Evolutionary conservation across 1,140 invertebrate genomes (phyloP), one percentile per base, ranked within the genome.

Genomic region (Drosophila baimaii): DNA sequence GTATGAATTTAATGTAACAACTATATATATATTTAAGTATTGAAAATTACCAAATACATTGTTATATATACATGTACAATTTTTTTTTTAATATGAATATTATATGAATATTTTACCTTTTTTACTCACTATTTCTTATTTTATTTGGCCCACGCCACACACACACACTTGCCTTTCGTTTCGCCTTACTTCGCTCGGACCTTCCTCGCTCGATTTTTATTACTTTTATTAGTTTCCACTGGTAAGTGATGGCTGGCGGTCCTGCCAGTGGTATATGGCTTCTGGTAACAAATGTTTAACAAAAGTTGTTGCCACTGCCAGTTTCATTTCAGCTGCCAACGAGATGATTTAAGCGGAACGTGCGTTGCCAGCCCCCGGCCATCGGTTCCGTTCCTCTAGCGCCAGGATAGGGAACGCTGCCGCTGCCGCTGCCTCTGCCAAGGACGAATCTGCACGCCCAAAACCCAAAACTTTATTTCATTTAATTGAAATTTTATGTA

Each of bases 401-500:
- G 58, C 52, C 43, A 31, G 47, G 10, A 17, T 25, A 25, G 2
- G 7, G 3, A 13, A 6, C 10, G 17, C 15, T 6, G 46, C 12
- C 35, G 35, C 19, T 23, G 31, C 31, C 44, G 35, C n/a, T 52
- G 35, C 33, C 54, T 13, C n/a, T 77, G 56, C 64, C 83, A 86
- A 88, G 75, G 75, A 82, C 82, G 56, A 51, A 61, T 72, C 56
- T 54, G 19, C 51, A 21, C 51, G 23, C 31, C 64, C 61, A 10
- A 75, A 69, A 71, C 43, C 61, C 37, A 37, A 84, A 88, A 89
- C 77, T 88, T 88, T 88, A 77, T 89, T 84, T 71, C 73, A 84
- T 89, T 89, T 89, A 89, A 89, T 89, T 89, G 84, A 89, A 89
- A 84, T 90, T 89, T 89, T 88, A 88, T 88, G 84, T 90, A 90